phyloP scores from a whole-genome alignment of 1,140 invertebrate genomes.

The Cecropterus lyciades region DNA sequence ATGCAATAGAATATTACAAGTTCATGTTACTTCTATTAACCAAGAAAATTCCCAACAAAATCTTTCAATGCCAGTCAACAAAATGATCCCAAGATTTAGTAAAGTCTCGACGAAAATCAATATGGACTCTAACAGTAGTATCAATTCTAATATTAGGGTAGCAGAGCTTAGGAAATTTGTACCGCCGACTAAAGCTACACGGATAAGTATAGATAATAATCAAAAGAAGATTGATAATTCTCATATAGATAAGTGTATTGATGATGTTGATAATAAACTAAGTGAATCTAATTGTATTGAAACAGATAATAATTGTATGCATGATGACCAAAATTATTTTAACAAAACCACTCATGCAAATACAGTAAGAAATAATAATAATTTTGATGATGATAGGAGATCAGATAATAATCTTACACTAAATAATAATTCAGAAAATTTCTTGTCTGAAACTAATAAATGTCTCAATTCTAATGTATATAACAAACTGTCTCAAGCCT shows the following conservation, averaged over 20 bases:
- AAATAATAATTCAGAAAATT: neutral
- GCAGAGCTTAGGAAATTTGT: constrained; percentile 20
- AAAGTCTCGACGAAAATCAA: neutral
- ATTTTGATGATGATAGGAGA: neutral
- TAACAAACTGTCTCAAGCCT: too few relatives aligned
- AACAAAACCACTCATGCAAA: neutral
- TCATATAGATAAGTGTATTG: neutral
- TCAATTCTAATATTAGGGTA: neutral
- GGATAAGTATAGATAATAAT: neutral
- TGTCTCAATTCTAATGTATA: too few relatives aligned
- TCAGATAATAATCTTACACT: neutral
- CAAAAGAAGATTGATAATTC: neutral
- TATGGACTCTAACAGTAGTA: neutral
- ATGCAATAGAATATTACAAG: neutral
- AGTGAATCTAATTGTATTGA: neutral
- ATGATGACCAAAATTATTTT: neutral
- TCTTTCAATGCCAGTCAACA: neutral
- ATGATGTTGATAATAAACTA: neutral
- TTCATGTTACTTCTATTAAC: neutral
- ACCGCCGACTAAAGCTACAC: constrained; percentile 10
- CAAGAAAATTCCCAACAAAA: constrained; percentile 1
- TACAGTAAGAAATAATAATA: neutral
- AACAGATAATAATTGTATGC: neutral
- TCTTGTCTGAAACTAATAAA: neutral
- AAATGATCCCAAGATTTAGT: constrained; percentile 8